Evolutionary conservation across 2,113 vertebrate species (phyloP).

Genomic region (Mionectes macconnelli): DNA sequence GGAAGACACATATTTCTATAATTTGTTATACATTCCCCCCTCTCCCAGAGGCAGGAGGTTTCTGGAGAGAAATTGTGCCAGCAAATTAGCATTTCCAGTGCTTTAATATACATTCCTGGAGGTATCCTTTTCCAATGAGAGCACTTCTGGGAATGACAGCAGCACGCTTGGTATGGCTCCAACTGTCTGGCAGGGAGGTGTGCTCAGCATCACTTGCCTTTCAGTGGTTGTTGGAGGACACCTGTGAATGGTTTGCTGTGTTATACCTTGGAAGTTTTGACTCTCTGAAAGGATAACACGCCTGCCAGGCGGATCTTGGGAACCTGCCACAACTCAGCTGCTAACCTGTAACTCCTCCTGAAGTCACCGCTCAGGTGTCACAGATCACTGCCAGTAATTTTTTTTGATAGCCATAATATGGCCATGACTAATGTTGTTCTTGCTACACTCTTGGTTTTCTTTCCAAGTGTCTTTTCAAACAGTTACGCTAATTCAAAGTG

Average conservation of each 20-base stretch:
- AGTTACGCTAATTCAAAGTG: conserved; percentile 47
- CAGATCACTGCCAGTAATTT: background rate
- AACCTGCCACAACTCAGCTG: background rate
- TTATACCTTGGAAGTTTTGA: background rate
- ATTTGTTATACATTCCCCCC: background rate
- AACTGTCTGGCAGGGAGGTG: conserved; percentile 8
- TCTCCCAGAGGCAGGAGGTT: conserved; percentile 51
- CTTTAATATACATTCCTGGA: conserved; percentile 69
- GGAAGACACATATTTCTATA: background rate
- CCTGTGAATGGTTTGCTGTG: background rate
- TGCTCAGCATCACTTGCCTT: background rate
- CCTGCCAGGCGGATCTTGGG: background rate
- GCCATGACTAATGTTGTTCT: background rate
- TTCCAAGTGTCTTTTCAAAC: background rate
- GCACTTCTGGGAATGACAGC: conserved; percentile 59
- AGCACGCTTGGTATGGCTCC: conserved; percentile 12
- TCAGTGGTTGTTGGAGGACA: background rate
- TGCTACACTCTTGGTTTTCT: background rate
- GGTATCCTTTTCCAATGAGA: conserved; percentile 62
- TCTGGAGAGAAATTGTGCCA: conserved; percentile 57
- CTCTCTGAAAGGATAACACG: background rate
- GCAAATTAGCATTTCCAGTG: conserved; percentile 69
- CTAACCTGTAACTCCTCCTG: background rate
- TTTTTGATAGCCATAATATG: conserved; percentile 18
- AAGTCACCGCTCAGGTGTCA: conserved; percentile 25